phyloP scores from a whole-genome alignment of 2,797 vertebrate species.

The Sylvia borin region DNA sequence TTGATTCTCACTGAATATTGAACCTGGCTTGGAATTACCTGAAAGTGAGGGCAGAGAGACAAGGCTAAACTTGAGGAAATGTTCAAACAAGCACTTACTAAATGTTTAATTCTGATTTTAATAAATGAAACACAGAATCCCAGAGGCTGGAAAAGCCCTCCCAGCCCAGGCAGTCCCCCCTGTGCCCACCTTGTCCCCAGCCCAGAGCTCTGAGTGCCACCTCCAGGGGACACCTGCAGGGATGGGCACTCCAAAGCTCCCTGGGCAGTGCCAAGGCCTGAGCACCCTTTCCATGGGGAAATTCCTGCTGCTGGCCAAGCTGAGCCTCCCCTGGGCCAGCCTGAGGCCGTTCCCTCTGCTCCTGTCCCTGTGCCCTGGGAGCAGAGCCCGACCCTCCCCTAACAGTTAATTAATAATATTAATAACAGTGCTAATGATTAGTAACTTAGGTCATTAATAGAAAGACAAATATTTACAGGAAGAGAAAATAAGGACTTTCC shows the following conservation, averaged over 20 bases:
- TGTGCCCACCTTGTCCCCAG: background rate
- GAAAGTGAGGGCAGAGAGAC: background rate
- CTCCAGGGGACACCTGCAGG: too few species aligned
- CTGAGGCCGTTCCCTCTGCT: too few species aligned
- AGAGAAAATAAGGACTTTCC: background rate
- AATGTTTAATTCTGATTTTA: background rate
- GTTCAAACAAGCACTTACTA: background rate
- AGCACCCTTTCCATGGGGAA: too few species aligned
- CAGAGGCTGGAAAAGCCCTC: accelerated
- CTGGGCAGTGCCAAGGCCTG: too few species aligned
- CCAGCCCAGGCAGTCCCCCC: background rate
- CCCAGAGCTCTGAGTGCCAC: background rate
- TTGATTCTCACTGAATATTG: accelerated
- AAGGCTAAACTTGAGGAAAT: background rate
- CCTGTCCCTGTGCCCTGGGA: background rate
- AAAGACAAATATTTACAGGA: background rate
- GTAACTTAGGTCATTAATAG: background rate
- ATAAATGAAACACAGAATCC: background rate
- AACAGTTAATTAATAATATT: background rate
- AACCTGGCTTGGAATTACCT: background rate
- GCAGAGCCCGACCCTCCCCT: background rate
- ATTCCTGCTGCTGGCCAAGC: too few species aligned
- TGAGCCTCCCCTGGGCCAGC: too few species aligned
- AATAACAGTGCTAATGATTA: background rate
- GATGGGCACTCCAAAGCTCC: too few species aligned